Evolutionary conservation across 2,888 invertebrate genomes (phyloP).

Genomic region (Aleiodes testaceus): DNA sequence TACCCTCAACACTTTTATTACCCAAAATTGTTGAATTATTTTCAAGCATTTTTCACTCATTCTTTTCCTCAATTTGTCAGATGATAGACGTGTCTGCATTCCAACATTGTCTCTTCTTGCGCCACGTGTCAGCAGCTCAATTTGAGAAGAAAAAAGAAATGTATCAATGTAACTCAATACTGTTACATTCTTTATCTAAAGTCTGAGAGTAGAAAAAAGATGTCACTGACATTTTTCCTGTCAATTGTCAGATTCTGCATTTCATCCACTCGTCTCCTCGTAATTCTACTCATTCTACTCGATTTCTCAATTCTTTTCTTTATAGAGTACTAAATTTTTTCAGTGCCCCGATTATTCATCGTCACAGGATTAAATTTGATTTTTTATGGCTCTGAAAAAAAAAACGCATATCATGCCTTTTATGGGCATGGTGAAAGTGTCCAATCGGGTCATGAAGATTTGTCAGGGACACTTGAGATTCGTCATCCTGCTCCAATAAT

Average conservation of each 20-base stretch:
- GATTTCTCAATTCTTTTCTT: too few relatives aligned
- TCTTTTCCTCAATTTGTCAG: slow-evolving; percentile 15
- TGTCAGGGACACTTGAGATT: slow-evolving; percentile 39
- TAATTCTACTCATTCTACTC: too few relatives aligned
- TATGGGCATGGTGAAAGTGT: slow-evolving; percentile 36
- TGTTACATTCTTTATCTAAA: slow-evolving; percentile 6
- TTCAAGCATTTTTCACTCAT: background rate
- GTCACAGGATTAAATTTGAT: slow-evolving; percentile 1
- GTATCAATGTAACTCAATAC: slow-evolving; percentile 15
- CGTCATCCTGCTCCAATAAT: slow-evolving; percentile 24
- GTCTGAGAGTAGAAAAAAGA: background rate
- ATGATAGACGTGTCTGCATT: slow-evolving; percentile 18
- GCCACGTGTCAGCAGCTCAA: slow-evolving; percentile 17
- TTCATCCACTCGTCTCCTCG: too few relatives aligned
- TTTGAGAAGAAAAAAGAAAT: slow-evolving; percentile 9
- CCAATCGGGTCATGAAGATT: slow-evolving; percentile 3
- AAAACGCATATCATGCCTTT: slow-evolving; percentile 19
- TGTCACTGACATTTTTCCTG: background rate
- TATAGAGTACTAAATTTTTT: too few relatives aligned
- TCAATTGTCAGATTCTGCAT: background rate
- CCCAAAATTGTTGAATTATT: background rate
- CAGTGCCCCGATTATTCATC: too few relatives aligned
- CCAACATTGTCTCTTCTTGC: slow-evolving; percentile 2
- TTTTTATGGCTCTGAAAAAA: slow-evolving; percentile 6
- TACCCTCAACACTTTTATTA: background rate